These are phyloP conservation scores for Serrognathus titanus DNA, from an alignment of 2,888 invertebrate species.

Conservation along the genomic window DNA sequence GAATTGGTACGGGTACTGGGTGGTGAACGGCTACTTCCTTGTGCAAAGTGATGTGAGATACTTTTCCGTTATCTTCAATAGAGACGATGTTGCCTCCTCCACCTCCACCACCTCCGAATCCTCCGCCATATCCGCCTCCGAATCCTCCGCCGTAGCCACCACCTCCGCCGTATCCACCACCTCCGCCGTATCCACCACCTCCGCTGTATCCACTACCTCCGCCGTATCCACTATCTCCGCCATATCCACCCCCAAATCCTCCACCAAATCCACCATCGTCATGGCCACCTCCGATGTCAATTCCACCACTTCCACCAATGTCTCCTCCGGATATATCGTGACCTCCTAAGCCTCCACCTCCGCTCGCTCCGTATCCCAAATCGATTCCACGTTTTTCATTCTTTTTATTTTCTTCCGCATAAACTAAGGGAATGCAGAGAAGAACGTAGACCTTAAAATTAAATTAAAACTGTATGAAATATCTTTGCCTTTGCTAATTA, in stretches of 20 bases:
- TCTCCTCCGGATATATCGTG: neutral
- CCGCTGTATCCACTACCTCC: neutral
- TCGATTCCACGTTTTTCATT: conserved; percentile 5
- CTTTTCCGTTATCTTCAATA: conserved; percentile 14
- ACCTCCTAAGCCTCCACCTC: conserved; percentile 6
- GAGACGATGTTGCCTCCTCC: conserved; percentile 13
- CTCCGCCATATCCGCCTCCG: conserved; percentile 3
- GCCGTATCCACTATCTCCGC: neutral
- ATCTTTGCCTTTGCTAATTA: too few species aligned
- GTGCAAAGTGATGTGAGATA: conserved; percentile 14
- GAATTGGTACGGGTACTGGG: conserved; percentile 10
- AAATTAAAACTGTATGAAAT: neutral
- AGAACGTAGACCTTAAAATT: conserved; percentile 1
- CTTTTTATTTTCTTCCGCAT: neutral
- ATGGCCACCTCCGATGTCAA: conserved; percentile 1
- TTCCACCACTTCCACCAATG: neutral
- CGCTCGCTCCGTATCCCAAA: conserved; percentile 6
- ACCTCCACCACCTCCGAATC: conserved; percentile 7
- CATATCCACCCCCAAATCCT: conserved; percentile 1
- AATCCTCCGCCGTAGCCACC: conserved; percentile 8
- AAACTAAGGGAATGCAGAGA: neutral
- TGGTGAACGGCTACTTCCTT: conserved; percentile 14
- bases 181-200: conserved; percentile 10
- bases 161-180: conserved; percentile 3
- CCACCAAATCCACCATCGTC: conserved; percentile 4